Evolutionary conservation across 2,113 vertebrate genomes (phyloP).

Genomic region (Camelus dromedarius): DNA sequence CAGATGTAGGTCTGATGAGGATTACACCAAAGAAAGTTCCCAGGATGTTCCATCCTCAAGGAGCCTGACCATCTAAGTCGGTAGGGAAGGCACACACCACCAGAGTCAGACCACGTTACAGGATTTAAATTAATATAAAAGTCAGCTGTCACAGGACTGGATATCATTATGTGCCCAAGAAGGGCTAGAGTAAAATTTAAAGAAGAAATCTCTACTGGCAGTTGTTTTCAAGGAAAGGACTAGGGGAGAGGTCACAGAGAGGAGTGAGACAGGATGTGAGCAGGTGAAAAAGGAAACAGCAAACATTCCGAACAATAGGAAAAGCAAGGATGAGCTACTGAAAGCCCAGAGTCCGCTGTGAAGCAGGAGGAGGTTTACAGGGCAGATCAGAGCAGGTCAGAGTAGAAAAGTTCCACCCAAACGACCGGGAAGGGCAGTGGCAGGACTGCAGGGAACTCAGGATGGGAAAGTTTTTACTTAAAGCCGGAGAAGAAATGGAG

Average conservation of each 20-base stretch:
- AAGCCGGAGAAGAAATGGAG: background rate
- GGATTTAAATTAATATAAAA: background rate
- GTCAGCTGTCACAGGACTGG: background rate
- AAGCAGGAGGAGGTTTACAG: accelerated
- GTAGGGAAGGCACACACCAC: background rate
- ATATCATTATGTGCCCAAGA: background rate
- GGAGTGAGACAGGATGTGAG: background rate
- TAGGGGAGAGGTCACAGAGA: background rate
- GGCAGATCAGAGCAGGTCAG: accelerated
- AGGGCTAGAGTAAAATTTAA: background rate
- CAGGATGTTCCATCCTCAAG: slow-evolving; percentile 37
- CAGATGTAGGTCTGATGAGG: background rate
- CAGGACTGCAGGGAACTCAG: background rate
- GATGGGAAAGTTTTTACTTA: background rate
- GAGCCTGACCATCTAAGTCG: background rate
- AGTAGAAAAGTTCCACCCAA: background rate
- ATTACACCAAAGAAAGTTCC: background rate
- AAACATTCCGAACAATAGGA: background rate
- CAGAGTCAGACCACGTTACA: background rate
- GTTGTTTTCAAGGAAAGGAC: background rate
- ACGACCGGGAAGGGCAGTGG: background rate
- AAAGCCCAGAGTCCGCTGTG: accelerated
- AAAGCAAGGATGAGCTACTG: background rate
- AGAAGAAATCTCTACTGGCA: background rate
- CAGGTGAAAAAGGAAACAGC: background rate